Evolutionary conservation across 2,888 invertebrate genomes (phyloP).

Genomic region (Sinhomidia bicolor): DNA sequence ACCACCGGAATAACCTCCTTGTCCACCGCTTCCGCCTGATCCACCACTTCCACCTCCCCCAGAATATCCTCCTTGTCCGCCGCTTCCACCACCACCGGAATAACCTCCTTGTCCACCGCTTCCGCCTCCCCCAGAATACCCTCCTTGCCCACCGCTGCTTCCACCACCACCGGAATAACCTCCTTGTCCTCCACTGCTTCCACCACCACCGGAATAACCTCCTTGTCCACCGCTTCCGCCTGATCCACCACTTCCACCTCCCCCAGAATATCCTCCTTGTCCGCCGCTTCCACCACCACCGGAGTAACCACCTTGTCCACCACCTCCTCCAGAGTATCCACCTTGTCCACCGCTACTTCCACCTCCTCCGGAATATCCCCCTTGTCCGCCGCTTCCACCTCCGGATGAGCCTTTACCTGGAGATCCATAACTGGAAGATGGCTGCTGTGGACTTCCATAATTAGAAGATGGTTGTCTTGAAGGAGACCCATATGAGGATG

Average conservation of each 20-base stretch:
- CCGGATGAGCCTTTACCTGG: constrained; percentile 26
- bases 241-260: not conserved
- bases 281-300: constrained; percentile 1
- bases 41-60: constrained; percentile 4
- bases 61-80: not conserved
- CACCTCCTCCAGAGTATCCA: constrained; percentile 4
- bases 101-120: constrained; percentile 32
- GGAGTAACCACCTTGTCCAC: constrained; percentile 20
- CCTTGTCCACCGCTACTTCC: not conserved
- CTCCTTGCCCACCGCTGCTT: not conserved
- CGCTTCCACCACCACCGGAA: not conserved
- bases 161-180: constrained; percentile 8
- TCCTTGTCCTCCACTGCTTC: not conserved
- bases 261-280: not conserved
- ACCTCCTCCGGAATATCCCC: constrained; percentile 11
- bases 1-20: not conserved
- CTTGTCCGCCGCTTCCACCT: not conserved
- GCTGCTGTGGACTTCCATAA: no score
- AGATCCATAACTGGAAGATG: constrained; percentile 36
- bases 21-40: not conserved
- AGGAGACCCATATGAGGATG: not conserved
- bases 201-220: not conserved
- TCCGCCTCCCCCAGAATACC: constrained; percentile 22
- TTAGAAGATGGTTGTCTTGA: no score
- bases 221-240: not conserved